Conservation (phyloP, 2,888 invertebrate genomes). For the Argyresthia albistria region DNA sequence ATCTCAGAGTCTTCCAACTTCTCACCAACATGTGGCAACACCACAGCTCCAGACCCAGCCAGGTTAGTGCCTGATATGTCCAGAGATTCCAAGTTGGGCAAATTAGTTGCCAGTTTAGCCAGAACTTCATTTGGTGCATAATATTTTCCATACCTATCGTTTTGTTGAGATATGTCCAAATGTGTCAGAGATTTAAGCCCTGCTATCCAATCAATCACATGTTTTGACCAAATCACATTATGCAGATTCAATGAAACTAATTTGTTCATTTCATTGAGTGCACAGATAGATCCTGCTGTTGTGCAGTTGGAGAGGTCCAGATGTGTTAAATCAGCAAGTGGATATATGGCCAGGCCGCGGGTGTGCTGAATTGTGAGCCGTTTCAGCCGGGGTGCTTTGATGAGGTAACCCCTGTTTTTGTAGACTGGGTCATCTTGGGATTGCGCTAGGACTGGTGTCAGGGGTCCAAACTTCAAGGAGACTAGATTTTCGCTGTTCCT, state of each 20-base stretch:
- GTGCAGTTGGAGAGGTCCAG: conserved; percentile 81
- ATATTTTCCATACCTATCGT: conserved; percentile 81
- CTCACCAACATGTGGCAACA: conserved; percentile 65
- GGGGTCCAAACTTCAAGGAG: conserved; percentile 80
- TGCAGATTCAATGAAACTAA: conserved; percentile 84
- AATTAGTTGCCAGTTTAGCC: conserved; percentile 77
- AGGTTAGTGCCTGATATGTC: conserved; percentile 98
- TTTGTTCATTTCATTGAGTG: conserved; percentile 76
- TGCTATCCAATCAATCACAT: conserved; percentile 74
- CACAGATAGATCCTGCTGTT: conserved; percentile 76
- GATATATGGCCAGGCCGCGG: conserved; percentile 53
- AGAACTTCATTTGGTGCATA: conserved; percentile 82
- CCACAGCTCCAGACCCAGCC: conserved; percentile 86
- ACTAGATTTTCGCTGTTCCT: conserved; percentile 78
- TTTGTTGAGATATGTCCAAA: conserved; percentile 88
- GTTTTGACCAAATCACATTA: conserved; percentile 80
- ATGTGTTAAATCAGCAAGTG: conserved; percentile 74
- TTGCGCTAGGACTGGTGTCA: conserved; percentile 74
- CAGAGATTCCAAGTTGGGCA: conserved; percentile 84
- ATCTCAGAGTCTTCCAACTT: conserved; percentile 27
- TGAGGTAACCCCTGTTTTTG: conserved; percentile 60
- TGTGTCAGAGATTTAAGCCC: conserved; percentile 74
- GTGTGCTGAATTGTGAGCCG: conserved; percentile 70
- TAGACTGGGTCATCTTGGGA: conserved; percentile 57
- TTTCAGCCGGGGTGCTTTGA: conserved; percentile 73